Base-by-base conservation (phyloP, 30 jellyfish, hydroid and myxozoan species). In the Rhopilema esculentum region DNA sequence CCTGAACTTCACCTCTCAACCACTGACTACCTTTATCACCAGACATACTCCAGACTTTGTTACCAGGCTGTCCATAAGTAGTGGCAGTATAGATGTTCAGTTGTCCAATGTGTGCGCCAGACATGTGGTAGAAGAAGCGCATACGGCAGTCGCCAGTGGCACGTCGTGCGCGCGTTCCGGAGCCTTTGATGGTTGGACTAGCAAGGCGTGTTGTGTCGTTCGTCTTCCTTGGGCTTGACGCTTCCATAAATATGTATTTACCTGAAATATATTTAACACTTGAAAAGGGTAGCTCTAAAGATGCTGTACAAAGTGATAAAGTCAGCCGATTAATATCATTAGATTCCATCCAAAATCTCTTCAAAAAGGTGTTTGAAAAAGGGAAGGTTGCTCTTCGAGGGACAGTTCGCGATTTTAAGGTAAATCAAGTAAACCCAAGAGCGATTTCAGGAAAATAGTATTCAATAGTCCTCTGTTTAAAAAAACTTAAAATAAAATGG, bases 91-190 rank as follows among this genome's bases (percentile, higher is more conserved):
- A 91, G 27, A 96, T 93, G 64, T 86, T 82, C 64, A 96, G 84
- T 4, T 83, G 16, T n/a, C 99, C 99, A 31, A 91, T 53, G 33
- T 88, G 93, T 12, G 81, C 28, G 27, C 99, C 99, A 17, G 31
- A 78, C 99, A 96, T 96, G 97, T 96, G 99, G 69, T 96, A 96
- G 95, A 97, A 96, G 81, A 96, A 96, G 17, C 97, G 65, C 76
- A 96, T 69, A 17, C 74, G 49, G 87, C 99, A 96, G 75, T 72
- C 93, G 4, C 95, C 90, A 29, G 86, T 48, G 1, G 94, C 95
- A 24, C 96, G 83, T 73, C 89, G 66, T n/a, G 72, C 92, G 18
- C 97, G 82, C 0, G 94, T 33, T 16, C 91, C 96, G 0, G 97
- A 24, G 69, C 98, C 98, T 23, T 80, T 79, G 71, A 96, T 91